Percentiles rank a stretch among this genome's conserved stretches.
phyloP scores from a whole-genome alignment of 1,140 invertebrate species.

The Macrobrachium nipponense region DNA sequence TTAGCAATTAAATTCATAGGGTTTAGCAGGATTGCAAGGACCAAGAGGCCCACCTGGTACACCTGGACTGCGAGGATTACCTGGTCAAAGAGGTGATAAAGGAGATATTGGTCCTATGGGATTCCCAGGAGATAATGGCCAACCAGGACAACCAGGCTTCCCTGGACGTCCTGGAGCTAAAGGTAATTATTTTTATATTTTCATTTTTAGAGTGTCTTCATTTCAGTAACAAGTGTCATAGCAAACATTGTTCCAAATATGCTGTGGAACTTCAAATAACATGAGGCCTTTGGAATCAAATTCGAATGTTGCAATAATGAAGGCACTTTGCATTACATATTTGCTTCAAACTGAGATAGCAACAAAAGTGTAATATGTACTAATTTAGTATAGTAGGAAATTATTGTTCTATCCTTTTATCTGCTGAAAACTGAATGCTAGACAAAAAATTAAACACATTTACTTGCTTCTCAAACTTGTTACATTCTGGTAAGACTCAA shows the following conservation, averaged over 20 bases:
- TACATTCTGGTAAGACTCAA: too few species aligned
- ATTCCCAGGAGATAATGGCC: conserved; percentile 47
- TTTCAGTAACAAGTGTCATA: too few species aligned
- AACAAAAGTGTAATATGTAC: neutral
- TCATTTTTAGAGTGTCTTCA: neutral
- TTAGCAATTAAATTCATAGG: neutral
- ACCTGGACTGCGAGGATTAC: conserved; percentile 27
- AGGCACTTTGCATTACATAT: neutral
- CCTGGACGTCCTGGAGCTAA: conserved; percentile 61
- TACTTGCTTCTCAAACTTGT: too few species aligned
- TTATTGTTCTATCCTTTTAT: too few species aligned
- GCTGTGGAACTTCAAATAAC: neutral
- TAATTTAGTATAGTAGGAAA: too few species aligned
- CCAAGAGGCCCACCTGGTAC: conserved; percentile 33
- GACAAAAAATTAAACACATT: too few species aligned
- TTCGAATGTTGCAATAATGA: neutral
- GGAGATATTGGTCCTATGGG: conserved; percentile 58
- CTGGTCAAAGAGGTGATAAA: conserved; percentile 54
- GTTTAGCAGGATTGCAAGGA: neutral
- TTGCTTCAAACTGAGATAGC: neutral
- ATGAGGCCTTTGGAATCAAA: too few species aligned
- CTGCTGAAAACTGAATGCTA: too few species aligned
- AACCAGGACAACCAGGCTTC: conserved; percentile 44
- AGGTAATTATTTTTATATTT: conserved; percentile 31
- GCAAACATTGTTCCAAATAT: too few species aligned